Conservation (phyloP, 2,888 invertebrate species). For the Hemicrepidius hirtus region DNA sequence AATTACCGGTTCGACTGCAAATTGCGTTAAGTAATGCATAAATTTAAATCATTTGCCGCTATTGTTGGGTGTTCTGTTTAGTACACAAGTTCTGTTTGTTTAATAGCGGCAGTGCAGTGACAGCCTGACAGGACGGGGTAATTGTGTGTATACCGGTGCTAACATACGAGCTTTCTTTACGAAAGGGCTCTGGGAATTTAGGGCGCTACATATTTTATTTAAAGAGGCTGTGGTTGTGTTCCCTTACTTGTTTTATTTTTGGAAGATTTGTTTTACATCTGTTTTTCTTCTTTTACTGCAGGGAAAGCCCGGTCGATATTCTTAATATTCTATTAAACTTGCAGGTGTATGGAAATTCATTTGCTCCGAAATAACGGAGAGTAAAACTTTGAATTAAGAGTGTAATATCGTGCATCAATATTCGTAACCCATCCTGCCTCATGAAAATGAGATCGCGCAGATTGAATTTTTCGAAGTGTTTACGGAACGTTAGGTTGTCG, state of each 20-base stretch:
- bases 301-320: slow-evolving; percentile 13
- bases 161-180: slow-evolving; percentile 52
- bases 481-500: slow-evolving; percentile 40
- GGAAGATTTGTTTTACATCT: slow-evolving; percentile 47
- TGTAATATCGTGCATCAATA: slow-evolving; percentile 45
- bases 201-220: slow-evolving; percentile 56
- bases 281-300: slow-evolving; percentile 26
- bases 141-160: slow-evolving; percentile 46
- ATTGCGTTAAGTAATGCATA: slow-evolving; percentile 47
- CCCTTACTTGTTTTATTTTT: slow-evolving; percentile 48
- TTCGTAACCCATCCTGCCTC: slow-evolving; percentile 42
- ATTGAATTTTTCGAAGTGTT: slow-evolving; percentile 50
- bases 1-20: slow-evolving; percentile 48
- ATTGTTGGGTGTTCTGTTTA: slow-evolving; percentile 41
- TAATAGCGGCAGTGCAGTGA: slow-evolving; percentile 40
- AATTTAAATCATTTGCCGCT: slow-evolving; percentile 48
- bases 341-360: slow-evolving; percentile 33
- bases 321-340: slow-evolving; percentile 44
- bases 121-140: slow-evolving; percentile 48
- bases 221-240: slow-evolving; percentile 52
- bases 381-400: slow-evolving; percentile 44
- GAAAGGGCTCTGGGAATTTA: slow-evolving; percentile 54
- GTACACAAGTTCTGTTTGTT: slow-evolving; percentile 45
- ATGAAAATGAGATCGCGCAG: slow-evolving; percentile 46
- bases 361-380: slow-evolving; percentile 36